Conservation (phyloP, 2,113 vertebrate genomes). For the Climacteris rufus region DNA sequence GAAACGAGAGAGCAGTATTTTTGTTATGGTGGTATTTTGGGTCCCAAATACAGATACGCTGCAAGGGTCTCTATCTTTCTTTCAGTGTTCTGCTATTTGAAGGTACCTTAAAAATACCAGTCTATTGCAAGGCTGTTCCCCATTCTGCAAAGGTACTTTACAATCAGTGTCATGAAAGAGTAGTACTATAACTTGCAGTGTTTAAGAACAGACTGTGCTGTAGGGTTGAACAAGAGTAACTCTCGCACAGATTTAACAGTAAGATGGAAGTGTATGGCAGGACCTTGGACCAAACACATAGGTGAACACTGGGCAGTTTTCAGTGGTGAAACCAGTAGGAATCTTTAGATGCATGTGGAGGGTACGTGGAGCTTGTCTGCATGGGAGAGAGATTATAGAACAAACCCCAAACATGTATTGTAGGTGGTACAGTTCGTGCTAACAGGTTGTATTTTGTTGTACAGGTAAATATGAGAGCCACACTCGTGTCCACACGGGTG, state of each 20-base stretch:
- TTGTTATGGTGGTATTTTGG: neutral
- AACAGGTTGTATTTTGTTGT: neutral
- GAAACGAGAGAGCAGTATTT: neutral
- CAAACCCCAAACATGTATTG: neutral
- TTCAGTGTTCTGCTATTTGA: neutral
- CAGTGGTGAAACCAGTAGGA: neutral
- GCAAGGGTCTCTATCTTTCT: neutral
- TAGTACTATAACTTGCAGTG: neutral
- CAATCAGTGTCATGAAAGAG: neutral
- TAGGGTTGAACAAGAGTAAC: neutral
- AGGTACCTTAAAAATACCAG: neutral
- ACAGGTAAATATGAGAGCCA: conserved; percentile 96
- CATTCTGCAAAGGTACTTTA: neutral
- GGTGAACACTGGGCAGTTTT: neutral
- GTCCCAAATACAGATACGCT: neutral
- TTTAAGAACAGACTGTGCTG: neutral
- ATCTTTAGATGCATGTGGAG: neutral
- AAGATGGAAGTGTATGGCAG: neutral
- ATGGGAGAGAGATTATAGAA: neutral
- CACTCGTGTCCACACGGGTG: conserved; percentile 93
- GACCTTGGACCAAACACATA: neutral
- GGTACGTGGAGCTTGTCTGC: neutral
- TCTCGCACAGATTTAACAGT: rapidly evolving
- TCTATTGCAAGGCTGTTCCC: neutral
- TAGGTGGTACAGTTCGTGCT: neutral